Conservation (phyloP, 2,888 invertebrate species). For the Metallyticus violacea region DNA sequence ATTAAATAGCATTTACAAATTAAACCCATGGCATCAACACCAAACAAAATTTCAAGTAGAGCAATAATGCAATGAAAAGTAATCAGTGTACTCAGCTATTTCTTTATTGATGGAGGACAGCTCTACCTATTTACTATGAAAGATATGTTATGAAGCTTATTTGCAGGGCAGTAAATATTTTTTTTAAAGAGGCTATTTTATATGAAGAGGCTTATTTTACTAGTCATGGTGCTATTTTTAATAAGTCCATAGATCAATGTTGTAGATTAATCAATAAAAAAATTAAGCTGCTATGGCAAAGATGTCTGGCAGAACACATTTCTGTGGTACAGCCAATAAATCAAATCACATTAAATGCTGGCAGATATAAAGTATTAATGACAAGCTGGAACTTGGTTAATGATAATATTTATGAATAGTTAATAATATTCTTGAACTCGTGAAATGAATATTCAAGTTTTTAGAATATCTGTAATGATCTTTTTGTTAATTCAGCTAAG, state of each 20-base stretch:
- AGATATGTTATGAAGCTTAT: not conserved
- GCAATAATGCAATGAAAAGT: not conserved
- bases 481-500: too few species aligned
- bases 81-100: not conserved
- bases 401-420: not conserved
- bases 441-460: too few species aligned
- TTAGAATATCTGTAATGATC: too few species aligned
- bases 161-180: conserved; percentile 8
- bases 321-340: not conserved
- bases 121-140: not conserved
- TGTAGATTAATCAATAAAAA: not conserved
- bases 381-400: not conserved
- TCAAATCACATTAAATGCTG: not conserved
- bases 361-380: not conserved
- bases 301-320: not conserved
- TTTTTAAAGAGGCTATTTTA: conserved; percentile 19
- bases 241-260: conserved; percentile 2
- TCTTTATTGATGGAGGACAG: not conserved
- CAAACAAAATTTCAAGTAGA: not conserved
- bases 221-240: conserved; percentile 31
- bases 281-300: not conserved
- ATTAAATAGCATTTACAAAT: not conserved
- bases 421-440: not conserved
- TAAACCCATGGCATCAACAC: not conserved
- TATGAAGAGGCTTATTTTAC: conserved; percentile 29